Conservation (phyloP, 2,113 vertebrate species). For the Hydrolagus affinis region DNA sequence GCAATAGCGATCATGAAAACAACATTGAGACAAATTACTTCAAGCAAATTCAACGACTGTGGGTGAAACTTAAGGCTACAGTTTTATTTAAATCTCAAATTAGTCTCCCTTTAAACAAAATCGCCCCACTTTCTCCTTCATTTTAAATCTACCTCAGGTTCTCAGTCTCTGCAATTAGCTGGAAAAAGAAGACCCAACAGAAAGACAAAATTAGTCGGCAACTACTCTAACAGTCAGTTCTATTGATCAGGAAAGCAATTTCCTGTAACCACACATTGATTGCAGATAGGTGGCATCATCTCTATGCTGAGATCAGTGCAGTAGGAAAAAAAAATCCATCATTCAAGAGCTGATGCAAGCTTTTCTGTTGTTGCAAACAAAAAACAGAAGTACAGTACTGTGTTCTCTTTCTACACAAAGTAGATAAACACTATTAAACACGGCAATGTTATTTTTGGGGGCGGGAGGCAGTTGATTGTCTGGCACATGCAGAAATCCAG, state of each 20-base stretch:
- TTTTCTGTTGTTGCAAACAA: neutral
- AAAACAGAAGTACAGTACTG: neutral
- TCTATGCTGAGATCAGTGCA: neutral
- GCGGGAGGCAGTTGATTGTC: too few relatives aligned
- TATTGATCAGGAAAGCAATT: neutral
- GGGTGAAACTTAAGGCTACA: neutral
- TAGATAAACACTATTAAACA: neutral
- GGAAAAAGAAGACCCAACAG: neutral
- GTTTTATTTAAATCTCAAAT: neutral
- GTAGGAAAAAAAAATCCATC: neutral
- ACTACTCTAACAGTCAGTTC: neutral
- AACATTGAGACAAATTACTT: too few relatives aligned
- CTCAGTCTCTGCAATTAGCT: neutral
- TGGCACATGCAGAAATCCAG: too few relatives aligned
- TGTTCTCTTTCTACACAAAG: neutral
- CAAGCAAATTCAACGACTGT: neutral
- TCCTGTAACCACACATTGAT: neutral
- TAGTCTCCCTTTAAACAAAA: neutral
- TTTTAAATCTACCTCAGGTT: neutral
- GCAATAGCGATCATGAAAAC: too few relatives aligned
- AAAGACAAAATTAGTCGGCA: too few relatives aligned
- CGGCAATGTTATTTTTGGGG: neutral
- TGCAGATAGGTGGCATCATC: neutral
- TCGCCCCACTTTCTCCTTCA: neutral
- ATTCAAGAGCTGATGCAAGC: neutral